A percentile compares a stretch with the other conserved stretches of the same genome.
phyloP scores from a whole-genome alignment of 2,888 invertebrate species.

The Cephus sareptanus region DNA sequence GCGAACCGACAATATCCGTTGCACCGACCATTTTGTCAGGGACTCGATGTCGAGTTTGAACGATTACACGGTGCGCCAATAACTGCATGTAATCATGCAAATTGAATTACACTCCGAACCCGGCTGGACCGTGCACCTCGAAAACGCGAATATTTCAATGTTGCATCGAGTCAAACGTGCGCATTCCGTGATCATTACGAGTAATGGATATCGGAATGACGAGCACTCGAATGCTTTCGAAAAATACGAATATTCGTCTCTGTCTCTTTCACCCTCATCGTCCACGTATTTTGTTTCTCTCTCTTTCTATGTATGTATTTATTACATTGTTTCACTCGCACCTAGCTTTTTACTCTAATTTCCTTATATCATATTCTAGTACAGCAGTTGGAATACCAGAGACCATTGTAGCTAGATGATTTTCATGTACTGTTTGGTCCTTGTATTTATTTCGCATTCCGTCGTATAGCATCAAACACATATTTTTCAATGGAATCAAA shows the following conservation, averaged over 20 bases:
- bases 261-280: neutral
- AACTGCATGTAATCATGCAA: slow-evolving; percentile 42
- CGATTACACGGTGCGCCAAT: slow-evolving; percentile 35
- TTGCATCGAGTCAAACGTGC: slow-evolving; percentile 27
- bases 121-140: neutral
- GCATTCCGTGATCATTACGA: slow-evolving; percentile 37
- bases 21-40: slow-evolving; percentile 22
- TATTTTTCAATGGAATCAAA: too few relatives aligned
- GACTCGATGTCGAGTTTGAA: slow-evolving; percentile 35
- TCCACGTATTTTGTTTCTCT: neutral
- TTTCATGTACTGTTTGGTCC: neutral
- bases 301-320: neutral
- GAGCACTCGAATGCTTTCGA: slow-evolving; percentile 13
- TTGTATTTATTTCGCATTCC: neutral
- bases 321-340: too few relatives aligned
- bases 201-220: slow-evolving; percentile 40
- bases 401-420: neutral
- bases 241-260: neutral
- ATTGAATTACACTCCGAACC: slow-evolving; percentile 29
- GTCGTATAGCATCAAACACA: too few relatives aligned
- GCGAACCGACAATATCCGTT: neutral
- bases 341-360: too few relatives aligned
- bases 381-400: too few relatives aligned
- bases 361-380: too few relatives aligned
- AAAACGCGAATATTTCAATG: slow-evolving; percentile 27